Evolutionary conservation across 2,113 vertebrate species (phyloP).

Genomic region (Paratilapia polleni): DNA sequence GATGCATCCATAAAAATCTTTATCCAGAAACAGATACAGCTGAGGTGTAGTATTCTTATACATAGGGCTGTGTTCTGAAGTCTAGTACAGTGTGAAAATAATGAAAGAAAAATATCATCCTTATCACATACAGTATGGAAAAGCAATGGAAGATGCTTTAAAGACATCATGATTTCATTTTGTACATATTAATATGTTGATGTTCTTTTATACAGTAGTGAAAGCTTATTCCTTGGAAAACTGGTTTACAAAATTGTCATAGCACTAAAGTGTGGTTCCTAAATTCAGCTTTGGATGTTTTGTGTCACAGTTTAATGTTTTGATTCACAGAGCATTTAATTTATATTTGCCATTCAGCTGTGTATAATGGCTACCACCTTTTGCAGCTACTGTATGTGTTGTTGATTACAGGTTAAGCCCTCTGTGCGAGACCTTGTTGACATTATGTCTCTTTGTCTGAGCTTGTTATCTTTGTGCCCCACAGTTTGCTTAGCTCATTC

Average conservation of each 20-base stretch:
- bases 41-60: no score
- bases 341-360: background rate
- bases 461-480: slow-evolving; percentile 68
- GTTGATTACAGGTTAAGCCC: slow-evolving; percentile 55
- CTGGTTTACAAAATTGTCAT: background rate
- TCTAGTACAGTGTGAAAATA: background rate
- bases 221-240: background rate
- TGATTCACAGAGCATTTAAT: background rate
- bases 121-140: no score
- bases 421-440: slow-evolving; percentile 34
- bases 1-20: no score
- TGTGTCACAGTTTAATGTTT: slow-evolving; percentile 15
- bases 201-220: background rate
- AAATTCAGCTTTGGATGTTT: slow-evolving; percentile 6
- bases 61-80: no score
- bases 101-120: background rate
- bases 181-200: no score
- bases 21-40: no score
- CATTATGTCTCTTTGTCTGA: slow-evolving; percentile 53
- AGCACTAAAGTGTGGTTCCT: accelerated
- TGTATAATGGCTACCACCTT: background rate
- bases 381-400: slow-evolving; percentile 3
- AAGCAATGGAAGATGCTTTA: no score
- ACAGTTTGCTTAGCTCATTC: slow-evolving; percentile 60
- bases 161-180: no score